Evolutionary conservation across 2,888 invertebrate genomes (phyloP).

Genomic region (Cheilosia impressa): DNA sequence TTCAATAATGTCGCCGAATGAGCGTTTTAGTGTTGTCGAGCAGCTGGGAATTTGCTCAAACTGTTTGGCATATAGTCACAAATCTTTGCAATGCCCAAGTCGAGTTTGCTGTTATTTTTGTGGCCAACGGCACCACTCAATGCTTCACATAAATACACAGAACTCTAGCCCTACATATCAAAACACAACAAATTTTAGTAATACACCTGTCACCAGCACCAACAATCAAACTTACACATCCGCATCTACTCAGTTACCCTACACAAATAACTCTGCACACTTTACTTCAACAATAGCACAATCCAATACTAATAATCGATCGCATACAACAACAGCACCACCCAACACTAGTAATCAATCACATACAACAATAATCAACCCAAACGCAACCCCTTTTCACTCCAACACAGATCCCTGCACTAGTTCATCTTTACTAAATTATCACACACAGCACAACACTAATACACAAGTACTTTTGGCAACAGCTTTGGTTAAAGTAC

Average conservation of each 20-base stretch:
- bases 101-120: background rate
- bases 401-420: background rate
- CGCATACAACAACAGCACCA: no score
- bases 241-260: background rate
- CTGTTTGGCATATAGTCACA: conserved; percentile 10
- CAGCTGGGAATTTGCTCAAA: no score
- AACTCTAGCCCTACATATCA: background rate
- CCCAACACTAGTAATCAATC: conserved; percentile 2
- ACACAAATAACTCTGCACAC: background rate
- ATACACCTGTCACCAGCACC: background rate
- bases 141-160: background rate
- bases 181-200: background rate
- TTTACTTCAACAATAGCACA: background rate
- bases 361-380: background rate
- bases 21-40: background rate
- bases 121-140: background rate
- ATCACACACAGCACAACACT: background rate
- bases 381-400: background rate
- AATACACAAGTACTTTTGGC: background rate
- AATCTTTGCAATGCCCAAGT: conserved; percentile 2
- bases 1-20: no score
- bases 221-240: background rate
- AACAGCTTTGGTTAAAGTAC: background rate
- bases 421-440: background rate
- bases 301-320: no score